Base-by-base conservation (phyloP, 2,113 vertebrate genomes). In the Camelus dromedarius region DNA sequence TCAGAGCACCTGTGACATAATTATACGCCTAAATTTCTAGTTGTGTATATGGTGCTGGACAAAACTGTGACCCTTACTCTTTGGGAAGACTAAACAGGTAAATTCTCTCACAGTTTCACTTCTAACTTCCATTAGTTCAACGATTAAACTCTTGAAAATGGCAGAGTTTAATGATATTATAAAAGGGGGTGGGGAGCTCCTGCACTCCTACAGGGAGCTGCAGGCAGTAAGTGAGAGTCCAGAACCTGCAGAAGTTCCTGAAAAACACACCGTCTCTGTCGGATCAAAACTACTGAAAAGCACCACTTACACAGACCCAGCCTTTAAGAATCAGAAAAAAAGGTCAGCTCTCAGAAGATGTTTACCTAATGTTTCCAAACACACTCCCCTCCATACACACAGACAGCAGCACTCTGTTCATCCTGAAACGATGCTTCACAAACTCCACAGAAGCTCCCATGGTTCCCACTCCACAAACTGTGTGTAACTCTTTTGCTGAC, bases 61-160 rank as follows among this genome's bases (percentile, higher is more conserved):
- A 96, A 92, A 96, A 82, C 14, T 32, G n/a, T 85, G 42, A 30
- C 28, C 28, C 26, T 38, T 76, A 70, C 15, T 50, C 46, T 82
- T 42, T 35, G 54, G 52, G 56, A 96, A 87, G 76, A 94, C 48
- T 83, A 95, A 76, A 73, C 1, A 89, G 52, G 30, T 52, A 85
- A 72, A 85, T 82, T 76, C 6, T 22, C 54, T 60, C 5, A 56
- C 42, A 84, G 32, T 81, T 96, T 79, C n/a, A 50, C 93, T 84
- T 93, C 60, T 86, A 92, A 91, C 9, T 67, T 86, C 56, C 46
- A 69, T 89, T 16, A 72, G 20, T 95, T 88, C 50, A 96, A 46
- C 82, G 70, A 94, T 35, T 85, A 91, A 87, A 95, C 18, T 83
- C 48, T 42, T 48, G 11, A 88, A 89, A 80, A 60, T 10, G 76